Conservation (phyloP, 2,113 vertebrate species). For the Ramphastos sulfuratus region DNA sequence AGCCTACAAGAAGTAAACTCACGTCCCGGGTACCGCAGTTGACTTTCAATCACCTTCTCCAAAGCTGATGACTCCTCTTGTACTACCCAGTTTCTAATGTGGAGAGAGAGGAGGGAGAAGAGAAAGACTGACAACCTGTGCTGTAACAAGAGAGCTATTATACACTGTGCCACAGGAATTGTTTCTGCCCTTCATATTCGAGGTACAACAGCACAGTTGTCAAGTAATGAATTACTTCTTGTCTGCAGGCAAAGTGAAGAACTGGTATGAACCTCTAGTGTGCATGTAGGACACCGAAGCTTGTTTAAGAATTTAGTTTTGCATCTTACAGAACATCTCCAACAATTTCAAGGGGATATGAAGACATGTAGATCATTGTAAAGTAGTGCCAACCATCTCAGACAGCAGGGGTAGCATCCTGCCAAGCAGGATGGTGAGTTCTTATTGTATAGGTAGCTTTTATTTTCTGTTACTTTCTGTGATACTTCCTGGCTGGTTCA, state of each 20-base stretch:
- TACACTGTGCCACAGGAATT: background rate
- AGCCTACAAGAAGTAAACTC: background rate
- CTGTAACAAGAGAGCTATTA: background rate
- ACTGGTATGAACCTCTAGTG: background rate
- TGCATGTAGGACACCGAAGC: background rate
- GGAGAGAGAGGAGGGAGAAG: background rate
- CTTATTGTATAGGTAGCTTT: background rate
- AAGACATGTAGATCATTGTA: background rate
- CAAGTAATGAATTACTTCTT: slow-evolving; percentile 1
- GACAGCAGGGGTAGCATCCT: background rate
- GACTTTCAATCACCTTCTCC: background rate
- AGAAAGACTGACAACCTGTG: background rate
- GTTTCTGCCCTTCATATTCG: background rate
- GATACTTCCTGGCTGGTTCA: background rate
- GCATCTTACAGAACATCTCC: background rate
- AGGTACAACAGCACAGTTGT: background rate
- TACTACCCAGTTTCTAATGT: background rate
- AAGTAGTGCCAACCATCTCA: background rate
- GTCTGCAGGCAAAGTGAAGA: background rate
- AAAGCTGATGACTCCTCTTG: background rate
- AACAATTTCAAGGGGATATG: background rate
- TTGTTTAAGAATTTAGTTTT: slow-evolving; percentile 17
- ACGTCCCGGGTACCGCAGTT: background rate
- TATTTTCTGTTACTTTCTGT: background rate
- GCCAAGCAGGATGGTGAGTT: accelerated